Evolutionary conservation across 2,797 vertebrate genomes (phyloP), one percentile per base, ranked within the genome.

Genomic region (Pseudocheirus occidentalis): DNA sequence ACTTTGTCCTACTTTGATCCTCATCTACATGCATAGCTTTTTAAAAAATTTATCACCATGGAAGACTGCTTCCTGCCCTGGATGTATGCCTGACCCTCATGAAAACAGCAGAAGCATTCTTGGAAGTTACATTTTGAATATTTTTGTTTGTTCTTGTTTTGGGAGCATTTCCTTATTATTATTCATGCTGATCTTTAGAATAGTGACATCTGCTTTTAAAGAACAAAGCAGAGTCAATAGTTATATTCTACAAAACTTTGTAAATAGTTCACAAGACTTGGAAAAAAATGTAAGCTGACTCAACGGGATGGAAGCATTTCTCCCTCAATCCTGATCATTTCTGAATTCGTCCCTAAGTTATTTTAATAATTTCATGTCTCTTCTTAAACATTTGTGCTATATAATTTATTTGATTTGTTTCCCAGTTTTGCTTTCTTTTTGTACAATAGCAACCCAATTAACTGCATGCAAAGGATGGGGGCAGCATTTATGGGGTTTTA

Each of bases 1-100:
- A 95, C 97, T 97, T 97, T 97, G 97, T 97, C 97, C 98, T 98
- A 97, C 97, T 95, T 90, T 13, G 94, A 92, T 57, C 91, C 97
- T 98, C 97, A 98, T 98, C 95, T 96, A 90, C 97, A 98, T 98
- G 97, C 97, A 98, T 98, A 96, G 96, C 97, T 97, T 98, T 97
- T 95, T 92, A 93, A 97, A 96, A 96, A 98, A 97, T 98, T 98
- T 98, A 98, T 98, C 95, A 96, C 97, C 96, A 94, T 16, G 95
- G 94, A 97, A 95, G 96, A 94, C 93, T 46, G 89, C 97, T 93
- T 91, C 93, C 95, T 94, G 96, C 73, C 92, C 95, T 95, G 95
- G 93, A 59, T 92, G 56, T 95, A 96, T 89, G 96, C 97, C 97
- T 97, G 97, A 94, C 96, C 96, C 96, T 96, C 97, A 97, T 66